phyloP scores from a whole-genome alignment of 2,888 invertebrate genomes.

The Euproctis similis region DNA sequence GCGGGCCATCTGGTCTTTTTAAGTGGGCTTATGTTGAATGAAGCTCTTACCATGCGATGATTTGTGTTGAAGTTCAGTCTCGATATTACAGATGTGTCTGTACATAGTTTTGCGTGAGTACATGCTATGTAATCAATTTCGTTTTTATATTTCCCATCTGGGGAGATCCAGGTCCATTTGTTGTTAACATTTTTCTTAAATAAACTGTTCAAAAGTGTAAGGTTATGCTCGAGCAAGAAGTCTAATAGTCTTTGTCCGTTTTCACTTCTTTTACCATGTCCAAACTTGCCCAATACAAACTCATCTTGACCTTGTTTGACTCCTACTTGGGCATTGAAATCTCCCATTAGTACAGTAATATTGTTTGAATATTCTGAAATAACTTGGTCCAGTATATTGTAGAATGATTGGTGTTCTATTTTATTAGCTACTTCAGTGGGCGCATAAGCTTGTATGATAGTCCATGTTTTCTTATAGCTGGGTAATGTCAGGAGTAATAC shows the following conservation, averaged over 20 bases:
- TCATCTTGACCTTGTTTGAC: background rate
- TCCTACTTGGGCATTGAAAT: background rate
- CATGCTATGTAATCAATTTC: conserved; percentile 11
- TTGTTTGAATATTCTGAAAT: background rate
- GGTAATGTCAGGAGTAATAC: no score
- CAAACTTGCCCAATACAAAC: background rate
- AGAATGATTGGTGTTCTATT: background rate
- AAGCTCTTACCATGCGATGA: conserved; percentile 5
- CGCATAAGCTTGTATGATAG: conserved; percentile 1
- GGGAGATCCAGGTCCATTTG: conserved; percentile 11
- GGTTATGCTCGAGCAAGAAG: background rate
- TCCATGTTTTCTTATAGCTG: no score
- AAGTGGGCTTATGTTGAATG: background rate
- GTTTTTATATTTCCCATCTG: conserved; percentile 4
- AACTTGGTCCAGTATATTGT: background rate
- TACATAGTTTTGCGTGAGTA: conserved; percentile 2
- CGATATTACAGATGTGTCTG: conserved; percentile 6
- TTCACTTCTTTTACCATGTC: background rate
- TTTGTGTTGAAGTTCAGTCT: conserved; percentile 7
- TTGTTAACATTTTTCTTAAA: conserved; percentile 4
- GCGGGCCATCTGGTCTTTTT: background rate
- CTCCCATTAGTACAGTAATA: background rate
- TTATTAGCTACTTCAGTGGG: background rate
- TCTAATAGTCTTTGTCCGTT: background rate
- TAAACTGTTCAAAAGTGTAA: conserved; percentile 1